A percentile compares a stretch with the other conserved stretches of the same genome.
phyloP scores from a whole-genome alignment of 2,888 invertebrate genomes.

The Trilocha varians region DNA sequence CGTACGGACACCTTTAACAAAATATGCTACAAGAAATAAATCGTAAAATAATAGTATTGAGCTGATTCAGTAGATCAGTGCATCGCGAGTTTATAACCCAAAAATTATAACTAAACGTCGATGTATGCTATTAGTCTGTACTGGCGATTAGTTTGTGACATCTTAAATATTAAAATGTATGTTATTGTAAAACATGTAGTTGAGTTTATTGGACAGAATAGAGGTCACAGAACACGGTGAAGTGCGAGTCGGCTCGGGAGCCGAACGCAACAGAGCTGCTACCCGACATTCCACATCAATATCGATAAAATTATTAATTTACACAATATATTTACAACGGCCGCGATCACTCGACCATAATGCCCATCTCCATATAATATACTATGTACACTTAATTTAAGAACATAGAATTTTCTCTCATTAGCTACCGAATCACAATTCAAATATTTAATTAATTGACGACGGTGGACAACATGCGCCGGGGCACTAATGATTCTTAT shows the following conservation, averaged over 20 bases:
- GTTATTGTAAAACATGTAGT: conserved; percentile 59
- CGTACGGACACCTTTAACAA: conserved; percentile 68
- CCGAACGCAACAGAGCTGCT: conserved; percentile 20
- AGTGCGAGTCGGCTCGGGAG: conserved; percentile 12
- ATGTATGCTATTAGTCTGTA: conserved; percentile 51
- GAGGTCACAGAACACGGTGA: conserved; percentile 44
- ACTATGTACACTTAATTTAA: conserved; percentile 70
- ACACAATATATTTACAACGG: conserved; percentile 69
- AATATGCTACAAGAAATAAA: conserved; percentile 50
- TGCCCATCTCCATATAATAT: conserved; percentile 66
- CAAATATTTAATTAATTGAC: conserved; percentile 72
- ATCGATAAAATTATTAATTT: conserved; percentile 65
- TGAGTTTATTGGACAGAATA: conserved; percentile 66
- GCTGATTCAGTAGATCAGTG: conserved; percentile 53
- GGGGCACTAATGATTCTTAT: conserved; percentile 65
- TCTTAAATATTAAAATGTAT: conserved; percentile 54
- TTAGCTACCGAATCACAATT: conserved; percentile 74
- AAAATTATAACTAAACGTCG: conserved; percentile 50
- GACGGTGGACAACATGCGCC: conserved; percentile 71
- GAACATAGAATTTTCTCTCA: conserved; percentile 71
- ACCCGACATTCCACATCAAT: conserved; percentile 41
- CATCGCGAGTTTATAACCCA: conserved; percentile 57
- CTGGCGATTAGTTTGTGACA: conserved; percentile 67
- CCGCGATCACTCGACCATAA: conserved; percentile 59
- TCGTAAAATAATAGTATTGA: conserved; percentile 53